Evolutionary conservation across 2,888 invertebrate genomes (phyloP).

Genomic region (Xanthorhoe spadicearia): DNA sequence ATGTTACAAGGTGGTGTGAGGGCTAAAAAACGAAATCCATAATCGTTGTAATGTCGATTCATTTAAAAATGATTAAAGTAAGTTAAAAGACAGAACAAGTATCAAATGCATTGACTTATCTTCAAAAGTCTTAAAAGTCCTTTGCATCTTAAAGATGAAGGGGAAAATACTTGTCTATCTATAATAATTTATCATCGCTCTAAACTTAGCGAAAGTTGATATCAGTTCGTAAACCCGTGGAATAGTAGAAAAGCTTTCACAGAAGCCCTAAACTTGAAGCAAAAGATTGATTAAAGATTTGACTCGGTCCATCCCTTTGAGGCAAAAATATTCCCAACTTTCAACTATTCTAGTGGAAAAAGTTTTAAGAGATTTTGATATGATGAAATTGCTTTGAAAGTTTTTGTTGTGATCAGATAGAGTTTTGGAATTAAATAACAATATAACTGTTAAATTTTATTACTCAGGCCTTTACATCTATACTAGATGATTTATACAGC

Average conservation of each 20-base stretch:
- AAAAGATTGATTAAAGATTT: conserved; percentile 46
- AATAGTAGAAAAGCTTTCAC: conserved; percentile 44
- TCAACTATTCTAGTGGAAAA: conserved; percentile 12
- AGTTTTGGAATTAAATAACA: not conserved
- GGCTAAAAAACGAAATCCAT: too few species aligned
- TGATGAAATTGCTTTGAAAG: not conserved
- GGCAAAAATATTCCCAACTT: conserved; percentile 36
- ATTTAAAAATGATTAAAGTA: too few species aligned
- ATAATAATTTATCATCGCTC: conserved; percentile 35
- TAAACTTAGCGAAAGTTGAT: conserved; percentile 41
- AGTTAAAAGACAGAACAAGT: too few species aligned
- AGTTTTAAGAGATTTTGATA: conserved; percentile 1
- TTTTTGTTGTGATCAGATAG: not conserved
- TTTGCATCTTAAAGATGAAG: conserved; percentile 14
- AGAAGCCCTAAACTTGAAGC: conserved; percentile 42
- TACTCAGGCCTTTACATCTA: too few species aligned
- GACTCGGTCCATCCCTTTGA: conserved; percentile 35
- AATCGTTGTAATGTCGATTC: too few species aligned
- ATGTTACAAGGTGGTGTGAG: too few species aligned
- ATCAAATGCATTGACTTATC: too few species aligned
- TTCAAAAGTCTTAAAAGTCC: too few species aligned
- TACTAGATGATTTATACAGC: too few species aligned
- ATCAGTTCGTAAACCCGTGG: conserved; percentile 40
- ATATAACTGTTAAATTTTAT: too few species aligned
- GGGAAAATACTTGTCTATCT: conserved; percentile 26